These are phyloP conservation scores for Vanessa cardui DNA, from an alignment of 2,888 invertebrate species.

Conservation along the genomic window DNA sequence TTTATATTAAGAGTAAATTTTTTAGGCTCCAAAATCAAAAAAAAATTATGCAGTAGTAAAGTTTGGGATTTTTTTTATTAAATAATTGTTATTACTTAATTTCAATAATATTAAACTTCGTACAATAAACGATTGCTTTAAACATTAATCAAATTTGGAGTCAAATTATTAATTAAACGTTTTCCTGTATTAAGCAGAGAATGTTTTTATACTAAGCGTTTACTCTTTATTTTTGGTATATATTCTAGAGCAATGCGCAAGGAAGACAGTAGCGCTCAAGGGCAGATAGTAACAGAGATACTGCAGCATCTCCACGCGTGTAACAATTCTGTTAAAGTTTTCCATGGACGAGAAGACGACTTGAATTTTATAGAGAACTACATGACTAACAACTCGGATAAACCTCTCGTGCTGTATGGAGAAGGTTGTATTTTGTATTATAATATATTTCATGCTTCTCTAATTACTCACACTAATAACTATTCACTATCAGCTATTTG, in stretches of 20 bases:
- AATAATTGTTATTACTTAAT: too few species aligned
- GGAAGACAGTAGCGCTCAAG: conserved; percentile 96
- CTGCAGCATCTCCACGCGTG: conserved; percentile 97
- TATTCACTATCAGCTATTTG: neutral
- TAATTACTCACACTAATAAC: neutral
- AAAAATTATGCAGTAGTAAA: too few species aligned
- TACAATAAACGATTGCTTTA: too few species aligned
- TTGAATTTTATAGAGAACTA: conserved; percentile 90
- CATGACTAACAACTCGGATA: conserved; percentile 92
- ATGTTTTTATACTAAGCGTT: too few species aligned
- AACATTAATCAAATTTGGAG: too few species aligned
- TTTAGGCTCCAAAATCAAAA: too few species aligned
- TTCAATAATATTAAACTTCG: too few species aligned
- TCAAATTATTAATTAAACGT: too few species aligned
- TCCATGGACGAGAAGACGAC: conserved; percentile 95
- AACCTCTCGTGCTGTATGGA: conserved; percentile 95
- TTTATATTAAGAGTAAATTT: too few species aligned
- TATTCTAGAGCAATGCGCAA: conserved; percentile 92
- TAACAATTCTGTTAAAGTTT: conserved; percentile 95
- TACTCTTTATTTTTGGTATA: neutral
- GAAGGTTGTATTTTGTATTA: conserved; percentile 80
- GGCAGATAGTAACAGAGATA: conserved; percentile 96
- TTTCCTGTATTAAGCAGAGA: too few species aligned
- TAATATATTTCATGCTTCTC: neutral
- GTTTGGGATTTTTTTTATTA: too few species aligned